Percentiles rank a stretch among this genome's conserved stretches.
phyloP scores from a whole-genome alignment of 2,113 vertebrate genomes.

The Orthonyx spaldingii region DNA sequence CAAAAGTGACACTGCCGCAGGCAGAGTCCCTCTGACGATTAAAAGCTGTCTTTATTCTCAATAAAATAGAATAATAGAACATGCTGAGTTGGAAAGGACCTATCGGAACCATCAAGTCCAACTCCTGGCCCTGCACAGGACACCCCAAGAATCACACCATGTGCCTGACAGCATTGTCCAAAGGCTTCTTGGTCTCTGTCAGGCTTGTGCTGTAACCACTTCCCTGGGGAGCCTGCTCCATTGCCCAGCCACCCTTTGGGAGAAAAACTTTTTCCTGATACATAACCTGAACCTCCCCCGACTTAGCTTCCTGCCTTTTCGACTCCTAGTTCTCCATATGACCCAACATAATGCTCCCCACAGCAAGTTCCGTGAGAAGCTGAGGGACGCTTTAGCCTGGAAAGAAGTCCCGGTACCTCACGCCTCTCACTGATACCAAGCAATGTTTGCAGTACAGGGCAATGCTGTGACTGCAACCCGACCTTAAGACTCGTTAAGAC shows the following conservation, averaged over 20 bases:
- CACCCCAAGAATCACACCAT: not conserved
- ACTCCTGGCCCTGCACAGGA: not conserved
- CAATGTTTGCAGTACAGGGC: too few relatives aligned
- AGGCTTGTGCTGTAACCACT: not conserved
- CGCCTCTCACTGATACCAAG: fast-evolving
- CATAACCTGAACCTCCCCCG: not conserved
- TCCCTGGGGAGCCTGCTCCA: not conserved
- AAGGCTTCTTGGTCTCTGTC: not conserved
- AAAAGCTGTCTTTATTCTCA: not conserved
- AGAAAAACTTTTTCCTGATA: not conserved
- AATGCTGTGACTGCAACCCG: fast-evolving
- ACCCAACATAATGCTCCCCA: not conserved
- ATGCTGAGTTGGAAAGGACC: not conserved
- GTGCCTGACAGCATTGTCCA: not conserved
- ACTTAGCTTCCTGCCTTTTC: not conserved
- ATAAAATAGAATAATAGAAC: not conserved
- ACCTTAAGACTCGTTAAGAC: too few relatives aligned
- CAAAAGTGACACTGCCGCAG: not conserved
- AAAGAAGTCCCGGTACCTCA: not conserved
- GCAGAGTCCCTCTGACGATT: not conserved
- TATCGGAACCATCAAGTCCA: not conserved
- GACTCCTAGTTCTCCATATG: not conserved
- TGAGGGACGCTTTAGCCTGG: not conserved
- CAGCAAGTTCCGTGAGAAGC: not conserved
- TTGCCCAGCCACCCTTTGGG: not conserved